These are phyloP conservation scores for Scarus forsteni DNA, from an alignment of 2,797 vertebrate species.

Conservation along the genomic window DNA sequence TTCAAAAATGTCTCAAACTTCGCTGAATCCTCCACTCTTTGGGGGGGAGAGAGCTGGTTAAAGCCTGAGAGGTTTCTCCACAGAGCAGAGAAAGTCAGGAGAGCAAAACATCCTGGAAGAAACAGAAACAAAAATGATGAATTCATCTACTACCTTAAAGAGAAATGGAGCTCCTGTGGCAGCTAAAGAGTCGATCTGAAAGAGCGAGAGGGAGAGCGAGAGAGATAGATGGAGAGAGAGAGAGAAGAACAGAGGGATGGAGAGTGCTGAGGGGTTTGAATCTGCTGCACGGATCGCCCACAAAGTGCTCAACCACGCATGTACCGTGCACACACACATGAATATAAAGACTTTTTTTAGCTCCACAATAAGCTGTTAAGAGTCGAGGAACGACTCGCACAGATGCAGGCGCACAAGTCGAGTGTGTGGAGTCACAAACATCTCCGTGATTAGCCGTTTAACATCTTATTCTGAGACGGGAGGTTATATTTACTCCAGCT, in stretches of 20 bases:
- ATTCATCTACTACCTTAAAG: constrained; percentile 52
- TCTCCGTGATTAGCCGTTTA: constrained; percentile 18
- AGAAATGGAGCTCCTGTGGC: constrained; percentile 53
- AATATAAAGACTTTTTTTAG: constrained; percentile 71
- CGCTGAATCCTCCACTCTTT: constrained; percentile 30
- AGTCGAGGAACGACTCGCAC: constrained; percentile 50
- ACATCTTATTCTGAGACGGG: constrained; percentile 28
- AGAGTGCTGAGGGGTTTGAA: constrained; percentile 78
- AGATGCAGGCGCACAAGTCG: constrained; percentile 45
- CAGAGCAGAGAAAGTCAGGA: constrained; percentile 30
- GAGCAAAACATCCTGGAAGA: constrained; percentile 30
- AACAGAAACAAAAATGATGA: constrained; percentile 11
- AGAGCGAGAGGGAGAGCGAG: constrained; percentile 42
- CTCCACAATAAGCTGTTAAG: constrained; percentile 70
- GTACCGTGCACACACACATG: constrained; percentile 62
- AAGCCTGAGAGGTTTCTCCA: constrained; percentile 37
- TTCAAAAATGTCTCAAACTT: neutral
- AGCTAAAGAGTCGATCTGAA: constrained; percentile 55
- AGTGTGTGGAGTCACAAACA: constrained; percentile 18
- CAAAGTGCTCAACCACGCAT: constrained; percentile 81
- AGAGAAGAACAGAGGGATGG: constrained; percentile 58
- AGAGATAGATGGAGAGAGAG: constrained; percentile 38
- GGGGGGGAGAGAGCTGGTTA: constrained; percentile 11
- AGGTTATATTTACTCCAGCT: constrained; percentile 55
- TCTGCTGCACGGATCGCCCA: constrained; percentile 80